phyloP scores from a whole-genome alignment of 1,140 invertebrate species.

The Dermatophagoides farinae region DNA sequence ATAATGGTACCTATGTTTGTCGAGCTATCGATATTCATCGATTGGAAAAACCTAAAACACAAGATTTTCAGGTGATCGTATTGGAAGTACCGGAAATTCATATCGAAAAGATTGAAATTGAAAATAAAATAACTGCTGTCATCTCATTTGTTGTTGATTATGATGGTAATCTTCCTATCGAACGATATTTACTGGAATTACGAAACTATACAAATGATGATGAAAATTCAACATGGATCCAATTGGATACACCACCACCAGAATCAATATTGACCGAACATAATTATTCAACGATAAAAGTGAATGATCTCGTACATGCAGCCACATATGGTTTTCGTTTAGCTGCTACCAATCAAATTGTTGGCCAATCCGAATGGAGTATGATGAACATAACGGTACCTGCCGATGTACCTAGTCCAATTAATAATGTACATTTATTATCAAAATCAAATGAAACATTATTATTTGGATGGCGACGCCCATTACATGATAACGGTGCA shows the following conservation, averaged over 20 bases:
- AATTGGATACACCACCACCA: neutral
- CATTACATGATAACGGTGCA: slow-evolving; percentile 20
- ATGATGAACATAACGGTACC: slow-evolving; percentile 19
- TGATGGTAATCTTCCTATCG: slow-evolving; percentile 18
- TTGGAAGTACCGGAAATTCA: slow-evolving; percentile 18
- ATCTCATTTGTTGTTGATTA: slow-evolving; percentile 17
- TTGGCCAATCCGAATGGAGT: slow-evolving; percentile 18
- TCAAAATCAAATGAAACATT: slow-evolving; percentile 21
- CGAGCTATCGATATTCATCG: slow-evolving; percentile 10
- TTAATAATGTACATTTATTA: slow-evolving; percentile 20
- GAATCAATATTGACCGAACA: slow-evolving; percentile 12
- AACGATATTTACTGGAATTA: slow-evolving; percentile 18
- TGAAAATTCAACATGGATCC: slow-evolving; percentile 10
- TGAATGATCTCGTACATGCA: slow-evolving; percentile 17
- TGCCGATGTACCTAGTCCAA: slow-evolving; percentile 19
- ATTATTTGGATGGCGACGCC: slow-evolving; percentile 20
- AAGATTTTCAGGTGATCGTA: slow-evolving; percentile 8
- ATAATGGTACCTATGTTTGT: slow-evolving; percentile 19
- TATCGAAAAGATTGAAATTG: slow-evolving; percentile 16
- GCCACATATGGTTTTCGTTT: slow-evolving; percentile 20
- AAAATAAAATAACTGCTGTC: slow-evolving; percentile 16
- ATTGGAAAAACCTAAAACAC: slow-evolving; percentile 11
- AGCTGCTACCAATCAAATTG: slow-evolving; percentile 17
- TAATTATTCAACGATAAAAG: slow-evolving; percentile 13
- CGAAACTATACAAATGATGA: slow-evolving; percentile 18